Base-by-base conservation (phyloP, 2,888 invertebrate genomes). In the Pelosia muscerda region DNA sequence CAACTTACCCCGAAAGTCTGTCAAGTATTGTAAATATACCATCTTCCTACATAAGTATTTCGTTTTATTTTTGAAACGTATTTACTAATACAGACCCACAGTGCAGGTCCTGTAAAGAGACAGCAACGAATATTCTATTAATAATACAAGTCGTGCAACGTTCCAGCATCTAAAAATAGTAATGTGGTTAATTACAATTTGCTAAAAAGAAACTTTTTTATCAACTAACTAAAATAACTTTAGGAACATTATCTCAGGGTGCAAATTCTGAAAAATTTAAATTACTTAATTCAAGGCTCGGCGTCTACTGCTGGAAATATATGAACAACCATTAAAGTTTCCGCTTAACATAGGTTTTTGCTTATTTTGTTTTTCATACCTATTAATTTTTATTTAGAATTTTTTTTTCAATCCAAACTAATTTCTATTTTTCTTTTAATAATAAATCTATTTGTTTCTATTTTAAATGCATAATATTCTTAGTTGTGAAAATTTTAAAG, bases 321-420 rank as follows among this genome's bases (percentile, higher is more conserved):
- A 78, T 73, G 77, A 74, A 70, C 69, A 73, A 66, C 76, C 74
- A 80, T 85, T 82, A 78, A 79, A 83, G 84, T 79, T 80, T 82
- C 71, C 74, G 73, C 70, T 75, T 77, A 69, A 73, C 72, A 68
- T 68, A 65, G 57, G 66, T 66, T 26, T 57, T 78, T 77, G 57
- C 54, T 68, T 10, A 25, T 54, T 65, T 49, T n/a, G 9, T 2
- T n/a, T 49, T 49, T 49, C n/a, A 49, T 49, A n/a, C n/a, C n/a
- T n/a, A 9, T 19, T 19, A 42, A 42, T 42, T 42, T 42, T 5
- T 19, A 42, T 49, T 49, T n/a, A n/a, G n/a, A n/a, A n/a, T n/a
- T n/a, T n/a, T n/a, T n/a, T n/a, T n/a, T n/a, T n/a, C n/a, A n/a
- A n/a, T n/a, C n/a, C n/a, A n/a, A n/a, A n/a, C n/a, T n/a, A n/a